These are phyloP conservation scores for Gopherus flavomarginatus DNA, from an alignment of 2,113 vertebrate species.

Conservation along the genomic window DNA sequence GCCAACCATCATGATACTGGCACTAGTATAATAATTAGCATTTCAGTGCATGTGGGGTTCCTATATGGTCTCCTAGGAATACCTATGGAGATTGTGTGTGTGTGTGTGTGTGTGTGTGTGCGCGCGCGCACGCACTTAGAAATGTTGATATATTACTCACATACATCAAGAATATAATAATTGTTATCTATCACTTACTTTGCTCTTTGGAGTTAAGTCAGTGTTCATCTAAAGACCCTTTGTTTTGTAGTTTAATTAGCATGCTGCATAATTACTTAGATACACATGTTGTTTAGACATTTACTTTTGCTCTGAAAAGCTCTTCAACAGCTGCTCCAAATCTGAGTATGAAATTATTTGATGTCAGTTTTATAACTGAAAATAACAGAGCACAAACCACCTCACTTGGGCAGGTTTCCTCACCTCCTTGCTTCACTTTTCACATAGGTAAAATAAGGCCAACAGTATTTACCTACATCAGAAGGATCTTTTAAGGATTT, in stretches of 20 bases:
- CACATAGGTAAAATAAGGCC: not conserved
- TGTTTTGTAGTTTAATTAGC: slow-evolving; percentile 27
- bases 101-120: too few relatives aligned
- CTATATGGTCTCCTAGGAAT: not conserved
- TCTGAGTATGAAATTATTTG: slow-evolving; percentile 40
- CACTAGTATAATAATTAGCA: not conserved
- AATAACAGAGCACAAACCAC: slow-evolving; percentile 23
- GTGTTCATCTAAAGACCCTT: not conserved
- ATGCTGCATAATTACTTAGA: slow-evolving; percentile 24
- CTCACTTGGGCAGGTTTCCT: not conserved
- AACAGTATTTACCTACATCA: not conserved
- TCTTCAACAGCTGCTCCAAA: slow-evolving; percentile 26
- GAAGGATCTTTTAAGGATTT: not conserved
- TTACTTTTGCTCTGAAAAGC: slow-evolving; percentile 29
- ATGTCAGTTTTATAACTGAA: slow-evolving; percentile 30
- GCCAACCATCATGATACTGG: not conserved
- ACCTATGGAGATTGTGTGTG: not conserved
- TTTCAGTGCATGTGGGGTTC: not conserved
- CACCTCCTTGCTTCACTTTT: slow-evolving; percentile 1
- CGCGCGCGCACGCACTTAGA: fast-evolving
- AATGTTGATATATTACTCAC: not conserved
- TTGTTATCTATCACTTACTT: not conserved
- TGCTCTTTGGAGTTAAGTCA: slow-evolving; percentile 8
- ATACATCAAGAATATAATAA: not conserved
- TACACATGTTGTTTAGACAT: not conserved